Base-by-base conservation (phyloP, 1,140 invertebrate genomes). In the Macrosteles quadrilineatus region DNA sequence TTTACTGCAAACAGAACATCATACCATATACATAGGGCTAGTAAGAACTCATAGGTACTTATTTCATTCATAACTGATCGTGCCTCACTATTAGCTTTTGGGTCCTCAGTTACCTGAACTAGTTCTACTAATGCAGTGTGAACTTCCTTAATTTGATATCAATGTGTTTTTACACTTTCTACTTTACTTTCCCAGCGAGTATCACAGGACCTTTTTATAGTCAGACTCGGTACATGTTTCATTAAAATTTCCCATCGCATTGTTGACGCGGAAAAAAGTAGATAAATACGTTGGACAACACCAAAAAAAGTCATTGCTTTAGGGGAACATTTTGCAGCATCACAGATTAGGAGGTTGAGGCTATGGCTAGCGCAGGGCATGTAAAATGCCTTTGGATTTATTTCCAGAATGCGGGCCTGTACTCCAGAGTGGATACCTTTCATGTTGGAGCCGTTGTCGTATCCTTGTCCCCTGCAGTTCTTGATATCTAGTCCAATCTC, bases 401-500 rank as follows among this genome's bases (percentile, higher is more conserved):
- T 71, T 59, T 71, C 65, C 19, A 69, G 19, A 57, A 75, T 76
- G 31, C 21, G 32, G n/a, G 70, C 68, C 70, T 75, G 73, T 6
- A 74, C 71, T 14, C 74, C 74, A 30, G 50, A 67, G 36, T 74
- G 31, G 45, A 68, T 55, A 32, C 77, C 78, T 40, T 68, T 72
- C 75, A 79, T 80, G 68, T 80, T 80, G 2, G 73, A 25, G 1
- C 75, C 77, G 71, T 78, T 79, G 65, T 79, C 78, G 63, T 79
- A 80, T 9, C 74, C 72, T 71, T 80, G 78, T 11, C 74, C 76
- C 43, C 77, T 63, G 23, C 74, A 70, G 71, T 78, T 69, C 12
- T 76, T 43, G 45, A 77, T 73, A 19, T 67, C 27, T 47, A 74
- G 31, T 17, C 36, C 45, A 27, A 59, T 14, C 45, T 73, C 43